These are phyloP conservation scores for Biston betularia DNA, from an alignment of 2,888 invertebrate species.

Conservation along the genomic window DNA sequence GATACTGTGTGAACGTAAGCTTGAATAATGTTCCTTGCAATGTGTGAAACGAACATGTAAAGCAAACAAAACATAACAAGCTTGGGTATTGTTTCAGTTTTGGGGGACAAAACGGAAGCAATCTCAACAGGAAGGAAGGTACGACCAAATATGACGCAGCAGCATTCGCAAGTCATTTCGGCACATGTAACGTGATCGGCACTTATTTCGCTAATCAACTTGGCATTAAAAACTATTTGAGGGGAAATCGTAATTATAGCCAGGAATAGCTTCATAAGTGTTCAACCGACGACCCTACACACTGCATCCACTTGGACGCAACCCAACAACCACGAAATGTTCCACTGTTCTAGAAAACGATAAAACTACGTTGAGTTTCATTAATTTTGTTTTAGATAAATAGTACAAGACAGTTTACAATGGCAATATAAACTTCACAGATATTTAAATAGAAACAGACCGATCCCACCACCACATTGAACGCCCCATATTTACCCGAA, in stretches of 20 bases:
- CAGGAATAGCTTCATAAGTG: slow-evolving; percentile 65
- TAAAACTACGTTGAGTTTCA: slow-evolving; percentile 46
- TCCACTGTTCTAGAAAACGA: slow-evolving; percentile 48
- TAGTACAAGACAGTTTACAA: slow-evolving; percentile 27
- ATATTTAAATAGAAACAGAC: no score
- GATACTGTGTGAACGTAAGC: slow-evolving; percentile 51
- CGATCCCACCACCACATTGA: slow-evolving; percentile 55
- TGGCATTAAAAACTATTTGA: slow-evolving; percentile 29
- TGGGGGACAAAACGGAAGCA: slow-evolving; percentile 53
- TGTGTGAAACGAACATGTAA: slow-evolving; percentile 70
- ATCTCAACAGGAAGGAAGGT: slow-evolving; percentile 38
- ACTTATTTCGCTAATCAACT: slow-evolving; percentile 55
- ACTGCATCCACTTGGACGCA: slow-evolving; percentile 80
- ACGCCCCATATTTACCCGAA: slow-evolving; percentile 50
- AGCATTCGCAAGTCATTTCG: slow-evolving; percentile 27
- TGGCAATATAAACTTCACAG: slow-evolving; percentile 41
- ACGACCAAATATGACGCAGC: slow-evolving; percentile 33
- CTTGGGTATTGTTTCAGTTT: slow-evolving; percentile 53
- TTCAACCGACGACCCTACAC: slow-evolving; percentile 69
- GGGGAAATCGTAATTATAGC: slow-evolving; percentile 37
- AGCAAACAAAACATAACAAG: slow-evolving; percentile 63
- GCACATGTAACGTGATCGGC: slow-evolving; percentile 40
- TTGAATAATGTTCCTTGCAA: slow-evolving; percentile 82
- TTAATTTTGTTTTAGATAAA: slow-evolving; percentile 34
- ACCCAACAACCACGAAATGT: slow-evolving; percentile 68